Evolutionary conservation across 2,113 vertebrate species (phyloP).

Genomic region (Myxocyprinus asiaticus): DNA sequence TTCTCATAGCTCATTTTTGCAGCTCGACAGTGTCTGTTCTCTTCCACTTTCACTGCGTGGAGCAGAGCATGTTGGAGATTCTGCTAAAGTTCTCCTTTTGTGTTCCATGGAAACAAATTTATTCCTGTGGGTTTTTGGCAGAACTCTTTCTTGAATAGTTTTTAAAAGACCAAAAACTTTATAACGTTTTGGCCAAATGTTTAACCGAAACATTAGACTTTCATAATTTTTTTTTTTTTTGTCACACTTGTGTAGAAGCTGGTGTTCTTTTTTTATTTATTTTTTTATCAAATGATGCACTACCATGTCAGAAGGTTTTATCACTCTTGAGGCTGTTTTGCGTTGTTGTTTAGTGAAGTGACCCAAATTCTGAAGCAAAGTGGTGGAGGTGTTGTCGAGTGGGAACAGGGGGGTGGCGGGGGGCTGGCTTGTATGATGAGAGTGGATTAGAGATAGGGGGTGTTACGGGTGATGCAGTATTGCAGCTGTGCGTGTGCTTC

Average conservation of each 20-base stretch:
- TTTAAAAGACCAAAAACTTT: not conserved
- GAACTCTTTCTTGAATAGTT: not conserved
- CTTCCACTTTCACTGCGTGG: too few relatives aligned
- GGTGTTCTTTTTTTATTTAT: too few relatives aligned
- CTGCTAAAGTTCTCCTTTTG: too few relatives aligned
- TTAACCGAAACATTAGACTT: conserved; percentile 12
- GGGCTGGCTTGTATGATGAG: conserved; percentile 43
- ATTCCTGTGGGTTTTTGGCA: too few relatives aligned
- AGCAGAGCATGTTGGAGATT: too few relatives aligned
- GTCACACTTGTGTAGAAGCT: conserved; percentile 32
- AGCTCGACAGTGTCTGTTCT: too few relatives aligned
- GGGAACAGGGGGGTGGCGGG: conserved; percentile 47
- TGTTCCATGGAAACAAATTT: too few relatives aligned
- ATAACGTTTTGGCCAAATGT: not conserved
- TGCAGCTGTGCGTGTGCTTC: conserved; percentile 72
- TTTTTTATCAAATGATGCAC: conserved; percentile 56
- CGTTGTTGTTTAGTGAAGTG: conserved; percentile 70
- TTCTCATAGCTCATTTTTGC: too few relatives aligned
- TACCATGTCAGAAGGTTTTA: conserved; percentile 51
- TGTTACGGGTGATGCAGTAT: conserved; percentile 47
- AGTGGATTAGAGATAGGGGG: conserved; percentile 35
- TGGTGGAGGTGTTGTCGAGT: conserved; percentile 69
- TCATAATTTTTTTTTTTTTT: not conserved
- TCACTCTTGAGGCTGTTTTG: conserved; percentile 64
- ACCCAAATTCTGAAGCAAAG: conserved; percentile 74